These are phyloP conservation scores for Sympetrum striolatum DNA, from an alignment of 2,888 invertebrate genomes.

Conservation along the genomic window DNA sequence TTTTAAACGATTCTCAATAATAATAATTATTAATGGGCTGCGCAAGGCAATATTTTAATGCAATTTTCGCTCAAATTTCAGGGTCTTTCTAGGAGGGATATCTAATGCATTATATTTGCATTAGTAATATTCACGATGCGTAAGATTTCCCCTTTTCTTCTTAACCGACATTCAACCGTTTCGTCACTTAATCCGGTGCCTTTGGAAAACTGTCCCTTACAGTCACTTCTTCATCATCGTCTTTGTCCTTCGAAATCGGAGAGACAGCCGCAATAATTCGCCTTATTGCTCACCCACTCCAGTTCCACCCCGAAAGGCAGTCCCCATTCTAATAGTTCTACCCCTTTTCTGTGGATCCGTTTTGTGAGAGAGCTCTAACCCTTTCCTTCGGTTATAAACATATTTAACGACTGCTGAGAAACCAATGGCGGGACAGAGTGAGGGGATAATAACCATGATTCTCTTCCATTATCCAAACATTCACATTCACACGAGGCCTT, in stretches of 20 bases:
- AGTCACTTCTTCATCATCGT: neutral
- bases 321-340: neutral
- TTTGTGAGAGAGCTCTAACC: conserved; percentile 3
- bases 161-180: too few relatives aligned
- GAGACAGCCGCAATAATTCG: neutral
- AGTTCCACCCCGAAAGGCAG: too few relatives aligned
- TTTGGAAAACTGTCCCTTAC: neutral
- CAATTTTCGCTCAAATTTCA: too few relatives aligned
- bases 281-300: too few relatives aligned
- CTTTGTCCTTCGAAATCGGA: neutral
- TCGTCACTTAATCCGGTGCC: neutral
- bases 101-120: too few relatives aligned
- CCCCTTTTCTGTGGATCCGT: neutral
- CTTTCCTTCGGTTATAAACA: conserved; percentile 8
- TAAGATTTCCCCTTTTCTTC: too few relatives aligned
- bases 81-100: too few relatives aligned
- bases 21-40: too few relatives aligned
- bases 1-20: too few relatives aligned
- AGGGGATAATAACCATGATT: neutral
- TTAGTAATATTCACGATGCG: neutral
- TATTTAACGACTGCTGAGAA: conserved; percentile 3
- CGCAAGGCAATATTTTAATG: too few relatives aligned
- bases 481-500: neutral
- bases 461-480: neutral
- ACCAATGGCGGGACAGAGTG: neutral